These are phyloP conservation scores for Philantomba maxwellii DNA, from an alignment of 2,113 vertebrate genomes.

Conservation along the genomic window DNA sequence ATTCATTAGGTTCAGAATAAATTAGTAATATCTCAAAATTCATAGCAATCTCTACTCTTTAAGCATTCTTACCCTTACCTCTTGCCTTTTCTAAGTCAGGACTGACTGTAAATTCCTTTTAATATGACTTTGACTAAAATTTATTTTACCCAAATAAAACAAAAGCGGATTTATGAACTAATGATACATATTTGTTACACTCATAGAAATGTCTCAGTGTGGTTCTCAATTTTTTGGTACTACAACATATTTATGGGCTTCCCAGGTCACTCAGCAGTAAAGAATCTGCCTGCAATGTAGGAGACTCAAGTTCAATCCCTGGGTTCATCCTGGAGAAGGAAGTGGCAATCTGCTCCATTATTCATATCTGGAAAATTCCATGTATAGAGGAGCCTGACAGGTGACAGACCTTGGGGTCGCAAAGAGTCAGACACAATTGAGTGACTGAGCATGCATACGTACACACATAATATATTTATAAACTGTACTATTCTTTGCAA, in stretches of 20 bases:
- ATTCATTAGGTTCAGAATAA: constrained; percentile 46
- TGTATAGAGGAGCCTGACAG: background rate
- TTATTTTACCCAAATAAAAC: constrained; percentile 36
- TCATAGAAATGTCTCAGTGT: constrained; percentile 21
- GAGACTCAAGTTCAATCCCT: background rate
- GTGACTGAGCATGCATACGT: too few species aligned
- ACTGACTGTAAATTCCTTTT: background rate
- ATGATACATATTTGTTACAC: background rate
- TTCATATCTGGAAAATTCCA: background rate
- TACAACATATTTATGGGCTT: background rate
- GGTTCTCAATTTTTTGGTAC: constrained; percentile 1
- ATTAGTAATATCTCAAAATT: constrained; percentile 27
- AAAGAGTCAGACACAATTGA: too few species aligned
- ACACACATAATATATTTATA: constrained; percentile 8
- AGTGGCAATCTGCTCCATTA: background rate
- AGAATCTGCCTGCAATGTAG: background rate
- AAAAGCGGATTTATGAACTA: constrained; percentile 25
- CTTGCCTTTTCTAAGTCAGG: background rate
- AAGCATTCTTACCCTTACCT: background rate
- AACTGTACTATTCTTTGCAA: constrained; percentile 2
- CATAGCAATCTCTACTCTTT: background rate
- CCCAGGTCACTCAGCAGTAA: background rate
- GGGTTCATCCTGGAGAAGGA: background rate
- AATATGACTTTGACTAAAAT: constrained; percentile 37
- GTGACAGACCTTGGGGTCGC: background rate